Conservation (phyloP, 2,797 vertebrate species). For the Pogonophryne albipinna region DNA sequence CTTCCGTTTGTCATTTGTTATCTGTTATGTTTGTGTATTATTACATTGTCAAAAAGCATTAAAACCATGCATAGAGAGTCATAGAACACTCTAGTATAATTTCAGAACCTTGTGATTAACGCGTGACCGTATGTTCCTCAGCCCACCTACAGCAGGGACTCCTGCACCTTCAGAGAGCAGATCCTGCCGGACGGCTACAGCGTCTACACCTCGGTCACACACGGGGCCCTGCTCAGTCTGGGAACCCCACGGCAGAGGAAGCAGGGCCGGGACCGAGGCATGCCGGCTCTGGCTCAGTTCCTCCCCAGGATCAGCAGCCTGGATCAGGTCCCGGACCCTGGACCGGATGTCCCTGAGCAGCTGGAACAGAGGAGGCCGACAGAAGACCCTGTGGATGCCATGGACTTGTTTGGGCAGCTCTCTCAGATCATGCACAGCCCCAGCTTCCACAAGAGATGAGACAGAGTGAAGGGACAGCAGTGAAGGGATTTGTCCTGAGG, state of each 20-base stretch:
- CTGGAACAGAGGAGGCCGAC: slow-evolving; percentile 23
- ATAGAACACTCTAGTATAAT: background rate
- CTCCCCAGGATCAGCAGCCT: slow-evolving; percentile 88
- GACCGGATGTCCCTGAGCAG: slow-evolving; percentile 49
- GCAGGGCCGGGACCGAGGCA: slow-evolving; percentile 81
- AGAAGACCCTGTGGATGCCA: slow-evolving; percentile 77
- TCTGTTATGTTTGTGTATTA: too few relatives aligned
- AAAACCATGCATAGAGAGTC: too few relatives aligned
- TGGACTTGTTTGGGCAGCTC: slow-evolving; percentile 89
- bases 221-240: slow-evolving; percentile 87
- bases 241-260: slow-evolving; percentile 86
- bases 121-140: slow-evolving; percentile 54
- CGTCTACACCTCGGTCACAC: slow-evolving; percentile 87
- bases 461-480: slow-evolving; percentile 3
- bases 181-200: slow-evolving; percentile 91
- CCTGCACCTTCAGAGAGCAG: slow-evolving; percentile 93
- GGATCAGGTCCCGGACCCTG: slow-evolving; percentile 55
- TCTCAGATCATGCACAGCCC: slow-evolving; percentile 90
- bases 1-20: too few relatives aligned
- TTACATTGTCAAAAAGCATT: too few relatives aligned
- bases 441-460: slow-evolving; percentile 90
- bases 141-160: slow-evolving; percentile 86
- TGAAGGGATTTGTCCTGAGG: background rate
- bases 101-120: background rate
- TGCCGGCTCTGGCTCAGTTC: slow-evolving; percentile 89